Base-by-base conservation (phyloP, 2,888 invertebrate genomes). In the Amphipoea oculea region DNA sequence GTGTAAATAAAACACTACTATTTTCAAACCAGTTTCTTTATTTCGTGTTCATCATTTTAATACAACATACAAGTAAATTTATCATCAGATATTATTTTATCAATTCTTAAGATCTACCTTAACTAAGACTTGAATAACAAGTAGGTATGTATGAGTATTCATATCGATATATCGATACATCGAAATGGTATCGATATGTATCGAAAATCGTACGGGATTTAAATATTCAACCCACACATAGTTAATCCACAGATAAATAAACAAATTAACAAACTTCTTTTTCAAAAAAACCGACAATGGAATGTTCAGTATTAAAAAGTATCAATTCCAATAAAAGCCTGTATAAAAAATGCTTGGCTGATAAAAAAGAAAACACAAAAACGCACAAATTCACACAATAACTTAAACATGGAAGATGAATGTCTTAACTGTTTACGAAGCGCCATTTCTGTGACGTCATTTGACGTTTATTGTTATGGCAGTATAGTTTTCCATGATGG, bases 1-100 rank as follows among this genome's bases (percentile, higher is more conserved):
- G 29, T 29, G 57, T n/a, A 92, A 93, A 96, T 96, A 90, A 96
- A 96, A 96, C 94, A 82, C 92, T 85, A 88, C 91, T 93, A 87
- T 80, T 89, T 89, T 97, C 97, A 97, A 97, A 97, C 97, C 97
- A 96, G 96, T 97, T 97, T 96, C 95, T 97, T 97, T 97, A 97
- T 96, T 96, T 96, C 95, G 93, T 96, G 96, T 97, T 96, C 96
- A 95, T 96, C 96, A 94, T 96, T 97, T 97, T 96, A 97, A 96
- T 97, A 97, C 97, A 97, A 97, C 97, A 97, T 97, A 97, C 97
- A 97, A 96, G 97, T 97, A 97, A 97, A 97, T 94, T 97, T 97
- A 97, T 97, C 97, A 95, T 97, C 97, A 95, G 96, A 96, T 96
- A 96, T 95, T 96, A 96, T 95, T 90, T 96, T 95, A 97, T 96